Evolutionary conservation across 1,140 invertebrate genomes (phyloP), one percentile per base, ranked within the genome.

Genomic region (Oncopeltus fasciatus): DNA sequence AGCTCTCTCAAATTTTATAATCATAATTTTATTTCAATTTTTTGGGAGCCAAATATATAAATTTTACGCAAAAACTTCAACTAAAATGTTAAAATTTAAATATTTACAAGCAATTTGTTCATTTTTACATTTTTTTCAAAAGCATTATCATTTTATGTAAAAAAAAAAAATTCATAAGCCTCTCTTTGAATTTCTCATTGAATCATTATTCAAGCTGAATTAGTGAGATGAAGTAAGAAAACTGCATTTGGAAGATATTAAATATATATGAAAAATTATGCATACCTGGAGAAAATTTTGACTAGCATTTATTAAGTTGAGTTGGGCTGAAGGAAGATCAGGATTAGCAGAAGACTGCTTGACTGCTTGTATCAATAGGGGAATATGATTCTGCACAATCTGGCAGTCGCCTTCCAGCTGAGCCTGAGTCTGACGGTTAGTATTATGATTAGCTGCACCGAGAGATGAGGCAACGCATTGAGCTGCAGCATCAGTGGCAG

Each of bases 401-500:
- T 81, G 79, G 69, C 90, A 92, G 67, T 92, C 86, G 47, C 80
- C 75, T n/a, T 84, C 74, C 0, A 97, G 74, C 46, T 87, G 83
- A 66, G 89, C 85, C 69, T 88, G 80, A 2, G 79, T 84, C 47
- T 74, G 73, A 61, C 71, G 69, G 66, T 84, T 90, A 21, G 78
- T 83, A 75, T 87, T 91, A 73, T 90, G 81, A 18, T 78, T 77
- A 1, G 76, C 77, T 0, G 82, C 84, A 61, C 84, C 88, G 64
- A 95, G 92, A 0, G 88, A 83, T 0, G 88, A 86, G 24, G 87
- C 83, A 49, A 96, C 88, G 62, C 92, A 87, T 70, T 97, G 94
- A 0, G 91, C 95, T 0, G 91, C 90, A 44, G 88, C 86, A 0
- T 89, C 83, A 0, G 90, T 88, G 0, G 92, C 90, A 67, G 92